Percentiles rank a stretch among this genome's conserved stretches.
Conservation (phyloP, 2,888 invertebrate species). For the Synanthedon myopaeformis region DNA sequence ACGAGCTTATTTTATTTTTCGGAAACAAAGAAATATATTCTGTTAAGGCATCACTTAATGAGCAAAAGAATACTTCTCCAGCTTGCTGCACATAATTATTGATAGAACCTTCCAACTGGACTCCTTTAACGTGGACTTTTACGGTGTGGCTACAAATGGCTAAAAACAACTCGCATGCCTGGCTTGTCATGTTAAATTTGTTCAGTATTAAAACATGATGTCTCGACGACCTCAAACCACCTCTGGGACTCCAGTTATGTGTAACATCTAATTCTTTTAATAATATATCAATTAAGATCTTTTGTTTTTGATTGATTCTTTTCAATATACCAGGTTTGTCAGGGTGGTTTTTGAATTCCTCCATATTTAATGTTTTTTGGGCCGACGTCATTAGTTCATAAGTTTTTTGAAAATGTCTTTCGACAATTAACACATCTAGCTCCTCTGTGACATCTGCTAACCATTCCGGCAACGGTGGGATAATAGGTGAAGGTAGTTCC, state of each 20-base stretch:
- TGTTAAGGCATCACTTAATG: conserved; percentile 77
- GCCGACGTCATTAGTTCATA: conserved; percentile 79
- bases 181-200: conserved; percentile 73
- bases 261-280: conserved; percentile 90
- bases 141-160: conserved; percentile 85
- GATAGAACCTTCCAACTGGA: conserved; percentile 84
- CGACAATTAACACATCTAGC: conserved; percentile 93
- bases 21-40: conserved; percentile 80
- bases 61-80: conserved; percentile 86
- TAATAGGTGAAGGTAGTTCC: conserved; percentile 51
- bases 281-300: conserved; percentile 85
- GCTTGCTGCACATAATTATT: conserved; percentile 84
- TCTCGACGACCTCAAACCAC: conserved; percentile 86
- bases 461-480: conserved; percentile 81
- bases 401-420: conserved; percentile 95
- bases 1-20: conserved; percentile 72
- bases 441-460: conserved; percentile 92
- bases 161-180: conserved; percentile 86
- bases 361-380: conserved; percentile 45
- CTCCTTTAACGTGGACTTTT: conserved; percentile 83
- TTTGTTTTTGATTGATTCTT: conserved; percentile 78
- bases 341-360: conserved; percentile 51
- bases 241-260: conserved; percentile 91
- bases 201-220: conserved; percentile 88
- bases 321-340: conserved; percentile 48